These are phyloP conservation scores for Pachyrhynchus sulphureomaculatus DNA, from an alignment of 1,140 invertebrate species.

Conservation along the genomic window DNA sequence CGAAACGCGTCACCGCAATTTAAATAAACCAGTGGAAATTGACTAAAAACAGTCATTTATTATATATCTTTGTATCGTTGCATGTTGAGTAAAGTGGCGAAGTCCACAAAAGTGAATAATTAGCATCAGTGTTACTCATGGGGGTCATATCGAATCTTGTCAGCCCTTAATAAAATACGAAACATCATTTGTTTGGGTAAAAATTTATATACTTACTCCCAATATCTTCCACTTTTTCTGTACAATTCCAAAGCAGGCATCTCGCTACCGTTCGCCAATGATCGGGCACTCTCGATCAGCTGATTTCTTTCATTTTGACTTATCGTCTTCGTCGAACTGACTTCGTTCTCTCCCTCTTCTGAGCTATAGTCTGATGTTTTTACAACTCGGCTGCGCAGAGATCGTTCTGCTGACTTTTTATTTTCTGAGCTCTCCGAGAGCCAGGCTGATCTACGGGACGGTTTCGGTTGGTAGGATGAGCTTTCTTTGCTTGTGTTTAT, in stretches of 20 bases:
- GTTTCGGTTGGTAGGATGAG: slow-evolving; percentile 2
- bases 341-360: slow-evolving; percentile 52
- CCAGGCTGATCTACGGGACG: no score
- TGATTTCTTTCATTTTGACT: slow-evolving; percentile 42
- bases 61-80: no score
- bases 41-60: no score
- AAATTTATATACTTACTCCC: slow-evolving; percentile 65
- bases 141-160: no score
- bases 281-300: slow-evolving; percentile 37
- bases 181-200: no score
- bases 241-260: slow-evolving; percentile 55
- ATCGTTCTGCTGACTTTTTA: neutral
- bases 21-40: no score
- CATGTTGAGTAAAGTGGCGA: no score
- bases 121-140: no score
- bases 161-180: no score
- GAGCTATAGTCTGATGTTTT: slow-evolving; percentile 58
- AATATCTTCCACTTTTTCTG: slow-evolving; percentile 64
- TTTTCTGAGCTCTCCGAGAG: neutral
- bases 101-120: no score
- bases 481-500: slow-evolving; percentile 11
- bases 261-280: slow-evolving; percentile 30
- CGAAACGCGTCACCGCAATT: no score
- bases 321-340: slow-evolving; percentile 32
- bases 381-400: slow-evolving; percentile 6